A percentile compares a stretch with the other conserved stretches of the same genome.
Conservation (phyloP, 2,888 invertebrate genomes). For the Loripinus fragilis region DNA sequence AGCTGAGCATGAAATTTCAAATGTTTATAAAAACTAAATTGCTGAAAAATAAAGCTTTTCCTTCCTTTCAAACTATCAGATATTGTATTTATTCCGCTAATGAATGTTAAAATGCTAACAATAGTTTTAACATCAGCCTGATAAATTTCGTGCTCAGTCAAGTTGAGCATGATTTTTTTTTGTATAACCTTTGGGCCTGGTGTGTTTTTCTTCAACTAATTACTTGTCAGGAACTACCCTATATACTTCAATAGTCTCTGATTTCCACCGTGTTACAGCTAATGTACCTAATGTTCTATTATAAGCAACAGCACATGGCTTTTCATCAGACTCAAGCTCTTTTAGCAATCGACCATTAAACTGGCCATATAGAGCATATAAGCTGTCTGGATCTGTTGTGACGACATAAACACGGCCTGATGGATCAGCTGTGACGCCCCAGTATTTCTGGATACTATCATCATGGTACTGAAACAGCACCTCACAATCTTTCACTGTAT, state of each 20-base stretch:
- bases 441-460: slow-evolving; percentile 50
- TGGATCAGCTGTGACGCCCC: slow-evolving; percentile 40
- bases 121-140: no score
- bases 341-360: slow-evolving; percentile 49
- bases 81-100: no score
- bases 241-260: slow-evolving; percentile 43
- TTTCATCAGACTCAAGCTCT: slow-evolving; percentile 33
- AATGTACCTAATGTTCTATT: slow-evolving; percentile 34
- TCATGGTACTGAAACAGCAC: slow-evolving; percentile 48
- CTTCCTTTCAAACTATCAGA: no score
- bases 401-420: slow-evolving; percentile 39
- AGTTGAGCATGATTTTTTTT: no score
- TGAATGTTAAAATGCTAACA: no score
- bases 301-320: slow-evolving; percentile 47
- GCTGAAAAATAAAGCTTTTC: no score
- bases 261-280: slow-evolving; percentile 46
- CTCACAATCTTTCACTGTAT: slow-evolving; percentile 44
- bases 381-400: slow-evolving; percentile 52
- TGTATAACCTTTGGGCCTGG: no score
- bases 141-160: no score
- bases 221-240: slow-evolving; percentile 20
- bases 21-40: no score
- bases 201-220: no score
- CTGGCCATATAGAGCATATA: slow-evolving; percentile 46
- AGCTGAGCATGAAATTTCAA: no score